Percentiles rank a stretch among this genome's conserved stretches.
Evolutionary conservation across 2,797 vertebrate species (phyloP).

Genomic region (Vespertilio murinus): DNA sequence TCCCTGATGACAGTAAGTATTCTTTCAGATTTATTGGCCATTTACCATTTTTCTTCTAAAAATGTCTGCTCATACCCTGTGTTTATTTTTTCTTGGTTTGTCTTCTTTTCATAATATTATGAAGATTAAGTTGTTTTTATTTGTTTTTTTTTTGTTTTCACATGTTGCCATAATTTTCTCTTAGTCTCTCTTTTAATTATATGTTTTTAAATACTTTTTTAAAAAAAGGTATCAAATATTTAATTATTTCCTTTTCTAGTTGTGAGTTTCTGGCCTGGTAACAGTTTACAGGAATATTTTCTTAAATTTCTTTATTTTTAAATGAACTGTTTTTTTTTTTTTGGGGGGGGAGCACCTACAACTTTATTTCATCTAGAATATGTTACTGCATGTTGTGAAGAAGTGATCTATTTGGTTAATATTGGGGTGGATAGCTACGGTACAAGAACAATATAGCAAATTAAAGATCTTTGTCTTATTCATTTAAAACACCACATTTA

Average conservation of each 20-base stretch:
- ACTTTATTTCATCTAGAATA: neutral
- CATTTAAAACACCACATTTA: neutral
- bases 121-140: neutral
- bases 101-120: constrained; percentile 8
- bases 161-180: neutral
- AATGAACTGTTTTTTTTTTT: neutral
- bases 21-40: neutral
- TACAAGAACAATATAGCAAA: neutral
- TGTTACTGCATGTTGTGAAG: neutral
- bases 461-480: neutral
- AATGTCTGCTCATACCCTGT: neutral
- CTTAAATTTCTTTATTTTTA: neutral
- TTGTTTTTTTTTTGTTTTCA: constrained; percentile 27
- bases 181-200: neutral
- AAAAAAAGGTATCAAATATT: neutral
- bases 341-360: neutral
- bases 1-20: neutral
- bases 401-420: neutral
- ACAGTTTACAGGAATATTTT: neutral
- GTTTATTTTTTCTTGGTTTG: constrained; percentile 14
- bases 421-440: neutral
- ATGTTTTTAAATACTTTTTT: neutral
- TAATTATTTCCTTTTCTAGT: neutral
- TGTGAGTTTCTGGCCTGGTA: neutral
- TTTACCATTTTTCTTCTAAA: constrained; percentile 1